Base-by-base conservation (phyloP, 2,888 invertebrate species). In the Cactoblastis cactorum region DNA sequence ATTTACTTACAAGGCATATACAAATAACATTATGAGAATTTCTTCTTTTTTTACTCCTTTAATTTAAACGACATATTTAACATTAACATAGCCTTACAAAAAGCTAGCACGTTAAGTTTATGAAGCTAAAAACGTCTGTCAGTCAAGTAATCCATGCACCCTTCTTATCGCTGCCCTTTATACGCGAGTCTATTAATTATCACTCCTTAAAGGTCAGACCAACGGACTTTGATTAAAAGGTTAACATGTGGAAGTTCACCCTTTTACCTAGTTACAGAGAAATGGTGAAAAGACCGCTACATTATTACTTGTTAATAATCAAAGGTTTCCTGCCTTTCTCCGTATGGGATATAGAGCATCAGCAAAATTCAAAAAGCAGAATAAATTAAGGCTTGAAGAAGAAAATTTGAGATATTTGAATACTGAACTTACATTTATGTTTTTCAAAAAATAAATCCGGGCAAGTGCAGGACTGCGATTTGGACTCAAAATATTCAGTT, bases 211-310 rank as follows among this genome's bases (percentile, higher is more conserved):
- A 46, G 18, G 45, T 19, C 45, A 46, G 45, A 34, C 45, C n/a
- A 46, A 46, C 34, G 45, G 18, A 34, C 45, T 34, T 34, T 46
- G 19, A 33, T 34, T 34, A 46, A 34, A 45, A 46, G 34, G 45
- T 46, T 34, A 46, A 34, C 33, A 6, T 19, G 34, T 18, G 19
- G 6, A 0, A 6, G 3, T 8, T 34, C 3, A 34, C 1, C 22
- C 5, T 41, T 4, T 24, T 17, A 37, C 17, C 37, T 37, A 37
- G 9, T 35, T 35, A 1, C 35, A 22, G 15, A 39, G 39, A 39
- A 39, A 39, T 39, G 18, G 9, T 24, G 22, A 41, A 22, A 19
- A 11, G 1, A 9, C 17, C 17, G 1, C 15, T 1, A 2, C 35
- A 35, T 35, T 3, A 5, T 6, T 35, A 5, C 12, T 12, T 17